Evolutionary conservation across 1,140 invertebrate species (phyloP).

Genomic region (Trichogramma pretiosum): DNA sequence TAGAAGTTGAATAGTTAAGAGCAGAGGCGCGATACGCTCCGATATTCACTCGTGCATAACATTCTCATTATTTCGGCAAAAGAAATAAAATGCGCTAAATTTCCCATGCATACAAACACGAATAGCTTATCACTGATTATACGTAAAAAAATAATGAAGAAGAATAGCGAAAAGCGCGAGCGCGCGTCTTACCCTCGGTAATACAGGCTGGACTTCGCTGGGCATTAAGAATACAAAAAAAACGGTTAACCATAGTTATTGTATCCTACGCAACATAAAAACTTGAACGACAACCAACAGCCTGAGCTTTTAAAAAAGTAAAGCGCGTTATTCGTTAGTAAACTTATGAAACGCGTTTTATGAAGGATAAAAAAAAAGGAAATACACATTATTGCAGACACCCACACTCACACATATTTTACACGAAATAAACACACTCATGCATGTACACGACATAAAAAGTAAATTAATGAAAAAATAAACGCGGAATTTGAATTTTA

Average conservation of each 20-base stretch:
- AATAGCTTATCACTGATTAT: too few relatives aligned
- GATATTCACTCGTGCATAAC: neutral
- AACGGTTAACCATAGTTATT: constrained; percentile 35
- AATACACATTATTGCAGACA: neutral
- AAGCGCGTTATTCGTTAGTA: constrained; percentile 3
- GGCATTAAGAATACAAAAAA: too few relatives aligned
- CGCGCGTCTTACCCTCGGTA: constrained; percentile 5
- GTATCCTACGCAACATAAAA: constrained; percentile 27
- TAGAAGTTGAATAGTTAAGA: too few relatives aligned
- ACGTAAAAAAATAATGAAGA: neutral
- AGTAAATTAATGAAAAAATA: too few relatives aligned
- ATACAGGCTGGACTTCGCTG: constrained; percentile 41
- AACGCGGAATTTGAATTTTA: too few relatives aligned
- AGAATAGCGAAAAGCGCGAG: neutral
- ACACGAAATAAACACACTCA: too few relatives aligned
- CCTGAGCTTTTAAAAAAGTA: too few relatives aligned
- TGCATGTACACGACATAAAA: too few relatives aligned
- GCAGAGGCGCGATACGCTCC: constrained; percentile 1
- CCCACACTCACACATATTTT: constrained; percentile 1
- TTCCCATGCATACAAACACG: too few relatives aligned
- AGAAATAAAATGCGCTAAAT: too few relatives aligned
- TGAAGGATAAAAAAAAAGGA: too few relatives aligned
- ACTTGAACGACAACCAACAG: neutral
- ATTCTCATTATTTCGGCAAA: too few relatives aligned
- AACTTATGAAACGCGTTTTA: neutral